Evolutionary conservation across 2,113 vertebrate genomes (phyloP).

Genomic region (Brachyhypopomus gauderio): DNA sequence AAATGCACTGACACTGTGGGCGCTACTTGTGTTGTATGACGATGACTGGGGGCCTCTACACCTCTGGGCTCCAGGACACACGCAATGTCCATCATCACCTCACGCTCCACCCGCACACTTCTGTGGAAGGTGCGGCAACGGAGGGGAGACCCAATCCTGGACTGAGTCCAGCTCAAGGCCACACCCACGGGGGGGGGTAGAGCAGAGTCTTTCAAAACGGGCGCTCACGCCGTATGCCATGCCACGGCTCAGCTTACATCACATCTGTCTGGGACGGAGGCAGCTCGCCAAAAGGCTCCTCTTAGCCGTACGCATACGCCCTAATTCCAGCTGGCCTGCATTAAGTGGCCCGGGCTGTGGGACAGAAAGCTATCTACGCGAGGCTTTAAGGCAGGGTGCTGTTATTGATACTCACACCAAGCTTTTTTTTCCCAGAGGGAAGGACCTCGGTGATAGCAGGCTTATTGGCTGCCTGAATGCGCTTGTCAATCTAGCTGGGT

Average conservation of each 20-base stretch:
- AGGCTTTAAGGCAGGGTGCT: conserved; percentile 24
- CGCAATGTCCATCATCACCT: conserved; percentile 11
- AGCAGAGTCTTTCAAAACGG: neutral
- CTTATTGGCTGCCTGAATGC: conserved; percentile 52
- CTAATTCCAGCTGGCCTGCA: conserved; percentile 18
- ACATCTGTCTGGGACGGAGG: neutral
- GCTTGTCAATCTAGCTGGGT: conserved; percentile 66
- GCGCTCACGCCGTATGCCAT: neutral
- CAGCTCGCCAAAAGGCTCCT: conserved; percentile 6
- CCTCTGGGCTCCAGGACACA: neutral
- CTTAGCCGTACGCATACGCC: neutral
- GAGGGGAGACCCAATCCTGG: conserved; percentile 2
- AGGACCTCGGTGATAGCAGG: conserved; percentile 46
- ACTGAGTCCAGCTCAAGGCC: no score
- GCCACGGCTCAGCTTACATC: neutral
- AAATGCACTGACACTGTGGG: no score
- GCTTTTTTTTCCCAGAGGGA: conserved; percentile 14
- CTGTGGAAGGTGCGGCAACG: neutral
- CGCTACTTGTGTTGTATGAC: no score
- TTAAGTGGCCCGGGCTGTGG: neutral
- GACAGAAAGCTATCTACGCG: neutral
- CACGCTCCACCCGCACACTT: neutral
- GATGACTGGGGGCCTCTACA: no score
- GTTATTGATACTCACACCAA: conserved; percentile 32
- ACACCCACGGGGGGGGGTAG: neutral